Conservation (phyloP, 2,888 invertebrate species). For the Eupsilia transversa region DNA sequence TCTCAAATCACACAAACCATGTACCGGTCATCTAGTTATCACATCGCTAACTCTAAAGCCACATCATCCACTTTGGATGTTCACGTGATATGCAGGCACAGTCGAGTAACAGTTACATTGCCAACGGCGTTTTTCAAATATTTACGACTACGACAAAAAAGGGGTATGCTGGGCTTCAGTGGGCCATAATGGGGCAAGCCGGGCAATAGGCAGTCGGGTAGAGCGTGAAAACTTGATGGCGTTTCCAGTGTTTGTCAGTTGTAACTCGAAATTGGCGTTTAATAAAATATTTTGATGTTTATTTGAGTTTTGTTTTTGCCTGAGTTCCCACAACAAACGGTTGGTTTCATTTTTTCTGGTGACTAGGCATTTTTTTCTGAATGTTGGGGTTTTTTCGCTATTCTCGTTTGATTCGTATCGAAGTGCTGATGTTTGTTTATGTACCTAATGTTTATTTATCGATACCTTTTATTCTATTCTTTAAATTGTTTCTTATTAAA, state of each 20-base stretch:
- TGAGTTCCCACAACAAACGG: conserved; percentile 4
- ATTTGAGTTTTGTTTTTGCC: conserved; percentile 33
- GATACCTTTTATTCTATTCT: not conserved
- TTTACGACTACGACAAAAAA: conserved; percentile 77
- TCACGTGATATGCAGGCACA: conserved; percentile 50
- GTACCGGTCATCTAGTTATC: not conserved
- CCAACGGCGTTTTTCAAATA: conserved; percentile 75
- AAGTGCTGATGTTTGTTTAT: not conserved
- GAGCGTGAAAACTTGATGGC: conserved; percentile 78
- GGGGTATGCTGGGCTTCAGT: conserved; percentile 51
- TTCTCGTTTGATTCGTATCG: not conserved
- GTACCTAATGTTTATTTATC: conserved; percentile 23
- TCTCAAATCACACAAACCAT: not conserved
- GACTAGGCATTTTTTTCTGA: conserved; percentile 17
- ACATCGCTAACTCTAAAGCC: conserved; percentile 32
- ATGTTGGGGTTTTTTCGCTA: not conserved
- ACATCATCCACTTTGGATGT: conserved; percentile 43
- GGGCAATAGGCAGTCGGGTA: conserved; percentile 42
- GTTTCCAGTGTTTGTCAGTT: conserved; percentile 70
- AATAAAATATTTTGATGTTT: conserved; percentile 74
- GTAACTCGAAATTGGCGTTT: conserved; percentile 71
- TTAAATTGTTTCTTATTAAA: not conserved
- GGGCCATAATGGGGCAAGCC: conserved; percentile 11
- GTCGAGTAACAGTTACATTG: conserved; percentile 46
- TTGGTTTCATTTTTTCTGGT: conserved; percentile 34